Evolutionary conservation across 2,888 invertebrate species (phyloP).

Genomic region (Hanleya hanleyi): DNA sequence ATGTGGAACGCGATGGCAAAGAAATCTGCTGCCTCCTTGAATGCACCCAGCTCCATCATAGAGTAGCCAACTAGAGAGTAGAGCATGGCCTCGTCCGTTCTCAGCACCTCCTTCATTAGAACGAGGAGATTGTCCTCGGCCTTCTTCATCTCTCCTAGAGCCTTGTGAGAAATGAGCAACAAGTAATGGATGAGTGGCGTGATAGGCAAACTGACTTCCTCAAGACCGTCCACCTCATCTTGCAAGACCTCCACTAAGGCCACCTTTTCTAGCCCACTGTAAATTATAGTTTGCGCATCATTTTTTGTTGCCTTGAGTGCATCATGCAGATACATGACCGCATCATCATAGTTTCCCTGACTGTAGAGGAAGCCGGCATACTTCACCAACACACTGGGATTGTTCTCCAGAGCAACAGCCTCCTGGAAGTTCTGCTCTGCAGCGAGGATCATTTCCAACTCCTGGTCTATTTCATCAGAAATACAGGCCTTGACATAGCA

Average conservation of each 20-base stretch:
- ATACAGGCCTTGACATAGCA: slow-evolving; percentile 71
- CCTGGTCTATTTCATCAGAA: slow-evolving; percentile 61
- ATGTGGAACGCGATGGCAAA: slow-evolving; percentile 59
- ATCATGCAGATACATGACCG: slow-evolving; percentile 61
- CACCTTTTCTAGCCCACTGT: slow-evolving; percentile 69
- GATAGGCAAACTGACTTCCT: slow-evolving; percentile 66
- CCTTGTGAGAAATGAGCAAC: slow-evolving; percentile 66
- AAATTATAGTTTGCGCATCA: slow-evolving; percentile 52
- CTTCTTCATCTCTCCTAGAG: slow-evolving; percentile 51
- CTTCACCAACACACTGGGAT: slow-evolving; percentile 63
- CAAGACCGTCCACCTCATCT: slow-evolving; percentile 68
- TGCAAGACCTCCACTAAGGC: slow-evolving; percentile 69
- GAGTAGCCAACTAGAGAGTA: slow-evolving; percentile 69
- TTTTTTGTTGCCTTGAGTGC: slow-evolving; percentile 43
- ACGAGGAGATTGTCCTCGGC: slow-evolving; percentile 61
- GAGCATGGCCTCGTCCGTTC: slow-evolving; percentile 55
- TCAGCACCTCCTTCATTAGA: slow-evolving; percentile 57
- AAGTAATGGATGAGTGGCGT: slow-evolving; percentile 63
- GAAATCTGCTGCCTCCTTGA: slow-evolving; percentile 63
- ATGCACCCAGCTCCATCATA: slow-evolving; percentile 67
- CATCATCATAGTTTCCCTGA: slow-evolving; percentile 66
- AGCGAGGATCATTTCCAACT: slow-evolving; percentile 60
- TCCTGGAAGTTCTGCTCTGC: slow-evolving; percentile 68
- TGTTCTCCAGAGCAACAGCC: slow-evolving; percentile 60
- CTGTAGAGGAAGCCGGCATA: slow-evolving; percentile 70